A percentile compares a stretch with the other conserved stretches of the same genome.
Conservation (phyloP, 2,113 vertebrate genomes). For the Zeus faber region DNA sequence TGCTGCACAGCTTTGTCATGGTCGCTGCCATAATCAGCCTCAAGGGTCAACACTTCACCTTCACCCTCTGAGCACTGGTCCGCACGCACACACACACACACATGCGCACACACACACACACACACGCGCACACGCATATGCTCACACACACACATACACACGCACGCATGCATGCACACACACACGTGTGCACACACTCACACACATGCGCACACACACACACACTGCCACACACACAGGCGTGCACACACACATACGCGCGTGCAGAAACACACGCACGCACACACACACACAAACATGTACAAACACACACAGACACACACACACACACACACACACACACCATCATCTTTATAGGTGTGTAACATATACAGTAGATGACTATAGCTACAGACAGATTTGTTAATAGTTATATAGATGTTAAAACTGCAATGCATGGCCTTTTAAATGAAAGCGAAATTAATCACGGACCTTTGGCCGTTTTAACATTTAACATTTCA, state of each 20-base stretch:
- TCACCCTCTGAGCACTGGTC: background rate
- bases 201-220: background rate
- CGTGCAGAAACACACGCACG: constrained; percentile 1
- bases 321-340: background rate
- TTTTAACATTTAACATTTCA: too few species aligned
- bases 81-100: background rate
- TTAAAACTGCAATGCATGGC: too few species aligned
- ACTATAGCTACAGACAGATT: too few species aligned
- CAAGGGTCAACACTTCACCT: background rate
- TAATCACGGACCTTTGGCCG: too few species aligned
- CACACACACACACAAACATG: background rate
- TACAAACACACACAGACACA: background rate
- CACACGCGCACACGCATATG: background rate
- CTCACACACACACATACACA: too few species aligned
- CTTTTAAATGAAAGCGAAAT: too few species aligned
- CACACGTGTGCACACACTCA: background rate
- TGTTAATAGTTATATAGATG: too few species aligned
- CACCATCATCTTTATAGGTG: too few species aligned
- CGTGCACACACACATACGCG: background rate
- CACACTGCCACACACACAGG: background rate
- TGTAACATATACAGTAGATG: too few species aligned
- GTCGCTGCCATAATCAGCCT: background rate
- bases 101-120: too few species aligned
- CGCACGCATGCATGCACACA: too few species aligned
- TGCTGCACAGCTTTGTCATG: background rate